Percentiles rank a stretch among this genome's conserved stretches.
phyloP scores from a whole-genome alignment of 2,113 vertebrate species.

The Gallinago paraguaiae region DNA sequence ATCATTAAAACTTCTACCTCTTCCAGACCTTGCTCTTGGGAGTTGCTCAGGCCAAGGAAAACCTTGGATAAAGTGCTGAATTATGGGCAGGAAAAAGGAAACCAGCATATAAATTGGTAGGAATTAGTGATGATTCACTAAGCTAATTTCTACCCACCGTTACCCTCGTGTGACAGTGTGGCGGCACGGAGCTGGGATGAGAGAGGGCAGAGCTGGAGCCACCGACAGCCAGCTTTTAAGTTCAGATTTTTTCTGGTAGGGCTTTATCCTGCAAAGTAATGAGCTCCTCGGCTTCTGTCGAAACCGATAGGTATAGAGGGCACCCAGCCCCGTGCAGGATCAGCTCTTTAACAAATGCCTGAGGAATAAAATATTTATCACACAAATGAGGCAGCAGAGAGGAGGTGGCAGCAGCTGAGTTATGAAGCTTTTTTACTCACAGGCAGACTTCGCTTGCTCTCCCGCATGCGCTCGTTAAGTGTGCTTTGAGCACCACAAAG shows the following conservation, averaged over 20 bases:
- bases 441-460: background rate
- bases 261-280: slow-evolving; percentile 32
- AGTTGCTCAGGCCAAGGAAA: background rate
- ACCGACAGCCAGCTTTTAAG: background rate
- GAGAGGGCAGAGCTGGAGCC: background rate
- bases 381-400: background rate
- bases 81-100: slow-evolving; percentile 32
- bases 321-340: background rate
- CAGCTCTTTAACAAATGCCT: background rate
- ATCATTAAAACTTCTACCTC: slow-evolving; percentile 1
- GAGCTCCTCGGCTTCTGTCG: background rate
- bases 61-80: slow-evolving; percentile 34
- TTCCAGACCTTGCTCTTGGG: background rate
- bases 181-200: fast-evolving
- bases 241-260: background rate
- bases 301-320: background rate
- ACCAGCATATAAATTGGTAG: slow-evolving; percentile 8
- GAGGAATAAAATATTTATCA: slow-evolving; percentile 19
- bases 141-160: slow-evolving; percentile 12
- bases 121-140: slow-evolving; percentile 30
- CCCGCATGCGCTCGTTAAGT: background rate
- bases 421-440: background rate
- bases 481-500: background rate
- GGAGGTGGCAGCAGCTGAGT: slow-evolving; percentile 20
- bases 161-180: background rate